Evolutionary conservation across 2,888 invertebrate genomes (phyloP).

Genomic region (Amblyjoppa fuscipennis): DNA sequence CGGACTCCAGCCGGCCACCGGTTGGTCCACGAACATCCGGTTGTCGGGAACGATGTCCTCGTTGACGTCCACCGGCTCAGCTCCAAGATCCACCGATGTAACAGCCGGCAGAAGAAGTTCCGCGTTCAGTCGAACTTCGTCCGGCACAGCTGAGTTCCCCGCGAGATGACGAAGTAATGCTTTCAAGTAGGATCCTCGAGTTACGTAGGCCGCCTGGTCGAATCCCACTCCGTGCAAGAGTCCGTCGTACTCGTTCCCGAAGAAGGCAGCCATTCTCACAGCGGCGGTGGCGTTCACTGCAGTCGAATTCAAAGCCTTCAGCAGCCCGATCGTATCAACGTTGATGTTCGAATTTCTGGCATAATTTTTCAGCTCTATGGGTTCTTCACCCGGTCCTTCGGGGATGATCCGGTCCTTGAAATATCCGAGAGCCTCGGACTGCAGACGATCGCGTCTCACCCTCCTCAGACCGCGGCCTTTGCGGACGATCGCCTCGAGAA

Average conservation of each 20-base stretch:
- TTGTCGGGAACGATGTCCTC: neutral
- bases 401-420: neutral
- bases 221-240: conserved; percentile 53
- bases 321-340: conserved; percentile 46
- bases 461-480: conserved; percentile 39
- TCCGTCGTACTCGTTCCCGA: conserved; percentile 50
- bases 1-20: neutral
- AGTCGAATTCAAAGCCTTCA: conserved; percentile 46
- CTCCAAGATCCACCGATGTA: neutral
- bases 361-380: conserved; percentile 51
- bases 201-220: conserved; percentile 45
- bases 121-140: conserved; percentile 17
- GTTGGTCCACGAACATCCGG: neutral
- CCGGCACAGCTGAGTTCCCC: conserved; percentile 27
- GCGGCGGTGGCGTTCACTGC: neutral
- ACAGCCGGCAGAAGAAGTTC: neutral
- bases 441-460: conserved; percentile 47
- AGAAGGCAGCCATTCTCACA: conserved; percentile 32
- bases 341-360: conserved; percentile 43
- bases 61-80: neutral
- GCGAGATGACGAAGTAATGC: conserved; percentile 44
- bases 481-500: conserved; percentile 44
- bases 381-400: conserved; percentile 9
- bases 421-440: conserved; percentile 1
- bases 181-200: conserved; percentile 53